These are phyloP conservation scores for Crypturellus undulatus DNA, from an alignment of 2,113 vertebrate species.

Conservation along the genomic window DNA sequence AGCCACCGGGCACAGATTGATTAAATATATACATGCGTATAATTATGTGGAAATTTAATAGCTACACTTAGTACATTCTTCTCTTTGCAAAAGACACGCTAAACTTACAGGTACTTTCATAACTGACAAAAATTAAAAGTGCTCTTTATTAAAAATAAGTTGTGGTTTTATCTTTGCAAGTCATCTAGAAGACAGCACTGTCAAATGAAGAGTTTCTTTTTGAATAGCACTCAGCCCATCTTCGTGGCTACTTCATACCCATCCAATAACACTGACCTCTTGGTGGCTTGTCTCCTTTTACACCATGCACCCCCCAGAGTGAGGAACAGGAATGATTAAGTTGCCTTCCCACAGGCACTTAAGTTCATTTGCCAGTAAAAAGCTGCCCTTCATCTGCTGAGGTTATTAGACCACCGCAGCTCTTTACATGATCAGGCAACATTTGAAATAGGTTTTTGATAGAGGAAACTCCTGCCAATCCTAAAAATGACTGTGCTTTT, in stretches of 20 bases:
- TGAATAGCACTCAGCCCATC: neutral
- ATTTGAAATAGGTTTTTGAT: rapidly evolving
- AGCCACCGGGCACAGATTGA: neutral
- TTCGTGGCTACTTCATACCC: neutral
- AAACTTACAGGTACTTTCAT: constrained; percentile 13
- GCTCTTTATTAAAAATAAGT: constrained; percentile 14
- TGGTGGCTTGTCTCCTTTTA: neutral
- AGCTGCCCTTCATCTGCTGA: neutral
- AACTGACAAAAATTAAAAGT: constrained; percentile 45
- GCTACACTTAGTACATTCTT: neutral
- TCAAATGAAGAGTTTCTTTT: constrained; percentile 63
- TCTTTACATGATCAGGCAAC: neutral
- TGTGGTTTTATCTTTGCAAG: constrained; percentile 22
- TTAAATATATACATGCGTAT: neutral
- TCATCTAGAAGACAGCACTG: neutral
- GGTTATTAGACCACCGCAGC: neutral
- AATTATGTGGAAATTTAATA: neutral
- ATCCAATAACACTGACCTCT: neutral
- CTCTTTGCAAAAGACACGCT: neutral
- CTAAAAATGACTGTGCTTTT: rapidly evolving
- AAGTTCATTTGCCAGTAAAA: neutral
- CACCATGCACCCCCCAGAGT: neutral
- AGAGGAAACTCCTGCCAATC: neutral
- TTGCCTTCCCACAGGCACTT: rapidly evolving
- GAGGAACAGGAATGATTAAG: neutral